Percentiles rank a stretch among this genome's conserved stretches.
Evolutionary conservation across 2,113 vertebrate species (phyloP).

Genomic region (Eulemur rufifrons): DNA sequence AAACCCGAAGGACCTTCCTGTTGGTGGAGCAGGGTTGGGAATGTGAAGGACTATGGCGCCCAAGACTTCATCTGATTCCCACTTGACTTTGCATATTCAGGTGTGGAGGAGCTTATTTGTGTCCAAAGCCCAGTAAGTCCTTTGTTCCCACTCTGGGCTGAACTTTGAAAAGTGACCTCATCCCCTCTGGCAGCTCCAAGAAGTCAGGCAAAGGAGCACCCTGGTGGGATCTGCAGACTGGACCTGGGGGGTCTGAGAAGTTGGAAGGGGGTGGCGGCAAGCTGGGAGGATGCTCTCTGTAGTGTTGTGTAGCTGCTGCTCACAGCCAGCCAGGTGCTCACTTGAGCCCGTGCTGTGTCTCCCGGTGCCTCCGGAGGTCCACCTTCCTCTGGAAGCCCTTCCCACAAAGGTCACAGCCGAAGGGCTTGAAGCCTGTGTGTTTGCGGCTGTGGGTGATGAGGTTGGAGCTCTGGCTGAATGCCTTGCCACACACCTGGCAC

Average conservation of each 20-base stretch:
- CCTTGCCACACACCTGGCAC: constrained; percentile 99
- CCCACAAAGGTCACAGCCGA: constrained; percentile 96
- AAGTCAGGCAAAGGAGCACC: not conserved
- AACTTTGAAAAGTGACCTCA: not conserved
- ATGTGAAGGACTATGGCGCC: not conserved
- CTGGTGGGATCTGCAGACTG: not conserved
- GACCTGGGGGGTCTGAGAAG: not conserved
- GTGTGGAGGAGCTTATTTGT: not conserved
- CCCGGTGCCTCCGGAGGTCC: constrained; percentile 96
- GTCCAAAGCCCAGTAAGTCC: not conserved
- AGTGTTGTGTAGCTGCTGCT: constrained; percentile 80
- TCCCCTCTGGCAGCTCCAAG: not conserved
- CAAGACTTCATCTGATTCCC: not conserved
- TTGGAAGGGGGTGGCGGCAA: not conserved
- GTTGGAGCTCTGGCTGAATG: constrained; percentile 99
- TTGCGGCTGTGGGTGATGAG: constrained; percentile 99
- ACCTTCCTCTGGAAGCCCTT: constrained; percentile 99
- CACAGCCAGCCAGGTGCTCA: constrained; percentile 72
- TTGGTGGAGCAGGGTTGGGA: not conserved
- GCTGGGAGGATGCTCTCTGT: constrained; percentile 70
- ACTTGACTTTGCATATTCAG: not conserved
- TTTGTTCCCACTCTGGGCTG: not conserved
- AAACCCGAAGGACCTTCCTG: not conserved
- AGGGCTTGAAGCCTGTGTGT: constrained; percentile 99
- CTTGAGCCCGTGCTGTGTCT: constrained; percentile 97